Base-by-base conservation (phyloP, 2,888 invertebrate genomes). In the Drosophila merina region DNA sequence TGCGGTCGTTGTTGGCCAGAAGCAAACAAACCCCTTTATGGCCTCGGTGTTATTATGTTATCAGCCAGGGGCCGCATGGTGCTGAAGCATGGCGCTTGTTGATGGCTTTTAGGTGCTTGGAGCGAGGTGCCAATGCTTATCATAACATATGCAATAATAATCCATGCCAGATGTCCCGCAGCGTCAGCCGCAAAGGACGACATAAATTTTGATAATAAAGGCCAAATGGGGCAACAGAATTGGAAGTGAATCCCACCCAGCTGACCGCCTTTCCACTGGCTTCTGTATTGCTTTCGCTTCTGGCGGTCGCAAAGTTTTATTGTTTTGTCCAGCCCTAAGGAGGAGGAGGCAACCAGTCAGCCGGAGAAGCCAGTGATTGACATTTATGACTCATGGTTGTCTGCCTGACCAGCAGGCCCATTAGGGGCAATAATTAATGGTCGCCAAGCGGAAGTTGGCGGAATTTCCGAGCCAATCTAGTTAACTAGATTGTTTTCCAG, bases 131-230 rank as follows among this genome's bases (percentile, higher is more conserved):
- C 47, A 75, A 77, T 72, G 73, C 74, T 78, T 84, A 78, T 85
- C 79, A 81, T 81, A 67, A 72, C 75, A 75, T 84, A 71, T 85
- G 82, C 82, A 78, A 77, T 85, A 85, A 84, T 78, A 84, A 81
- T 76, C 84, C 68, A 60, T 52, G 64, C 40, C 42, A 71, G 66
- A 45, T 50, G 40, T 26, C 54, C 31, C 60, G 26, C 38, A 31
- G 40, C 38, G 26, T 42, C 20, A 31, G 49, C 44, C 64, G 52
- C 71, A 73, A 79, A 64, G 64, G 26, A 57, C 66, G 62, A 59
- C 62, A 75, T 55, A 60, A 71, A 71, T 58, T 76, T 77, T 71
- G 70, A 77, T 64, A 71, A 82, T 82, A 85, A 85, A 83, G 67
- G 51, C 55, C 28, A 56, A 73, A 73, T 75, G 71, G 60, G 59